Conservation (phyloP, 1,140 invertebrate genomes). For the Lepidurus packardi region DNA sequence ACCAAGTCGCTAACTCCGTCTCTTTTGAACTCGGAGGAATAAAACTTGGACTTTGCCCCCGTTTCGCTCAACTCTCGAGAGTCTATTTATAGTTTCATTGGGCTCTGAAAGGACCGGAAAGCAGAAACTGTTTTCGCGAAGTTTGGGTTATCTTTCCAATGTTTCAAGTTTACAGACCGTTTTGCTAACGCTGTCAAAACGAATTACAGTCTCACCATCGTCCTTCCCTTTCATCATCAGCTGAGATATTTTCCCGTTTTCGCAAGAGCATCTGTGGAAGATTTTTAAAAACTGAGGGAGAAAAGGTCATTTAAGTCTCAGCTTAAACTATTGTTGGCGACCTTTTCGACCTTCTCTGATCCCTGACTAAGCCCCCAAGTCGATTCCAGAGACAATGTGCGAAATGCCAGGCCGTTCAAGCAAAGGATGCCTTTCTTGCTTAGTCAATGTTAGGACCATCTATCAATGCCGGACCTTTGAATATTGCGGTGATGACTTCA, state of each 20-base stretch:
- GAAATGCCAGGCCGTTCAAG: not conserved
- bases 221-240: too few species aligned
- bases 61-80: not conserved
- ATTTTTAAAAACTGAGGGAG: too few species aligned
- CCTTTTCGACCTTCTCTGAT: too few species aligned
- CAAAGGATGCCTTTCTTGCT: not conserved
- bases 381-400: too few species aligned
- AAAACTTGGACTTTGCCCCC: not conserved
- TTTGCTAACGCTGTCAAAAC: not conserved
- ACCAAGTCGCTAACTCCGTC: not conserved
- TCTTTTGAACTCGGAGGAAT: not conserved
- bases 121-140: not conserved
- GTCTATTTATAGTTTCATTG: not conserved
- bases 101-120: not conserved
- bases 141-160: not conserved
- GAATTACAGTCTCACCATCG: not conserved
- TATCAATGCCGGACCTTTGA: slow-evolving; percentile 6
- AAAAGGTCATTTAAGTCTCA: too few species aligned
- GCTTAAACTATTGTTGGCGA: too few species aligned
- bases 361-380: too few species aligned
- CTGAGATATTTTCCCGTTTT: too few species aligned
- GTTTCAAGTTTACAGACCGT: not conserved
- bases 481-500: slow-evolving; percentile 15
- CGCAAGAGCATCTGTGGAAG: too few species aligned
- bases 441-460: not conserved